These are phyloP conservation scores for Sebastes miniatus DNA, from an alignment of 2,797 vertebrate genomes.

Conservation along the genomic window DNA sequence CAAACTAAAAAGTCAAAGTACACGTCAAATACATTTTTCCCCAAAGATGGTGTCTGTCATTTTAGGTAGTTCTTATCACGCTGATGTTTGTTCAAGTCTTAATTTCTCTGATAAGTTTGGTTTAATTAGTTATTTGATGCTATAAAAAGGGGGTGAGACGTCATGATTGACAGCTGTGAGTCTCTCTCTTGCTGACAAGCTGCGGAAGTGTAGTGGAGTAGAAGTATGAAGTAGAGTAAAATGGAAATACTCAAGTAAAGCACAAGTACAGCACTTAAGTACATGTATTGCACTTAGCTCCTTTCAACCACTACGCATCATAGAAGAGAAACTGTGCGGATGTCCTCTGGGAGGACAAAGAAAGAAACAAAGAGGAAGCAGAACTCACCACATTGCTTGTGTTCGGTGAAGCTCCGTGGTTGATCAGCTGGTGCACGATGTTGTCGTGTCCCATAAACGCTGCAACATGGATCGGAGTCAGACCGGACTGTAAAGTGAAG, in stretches of 20 bases:
- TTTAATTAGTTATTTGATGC: too few relatives aligned
- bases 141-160: too few relatives aligned
- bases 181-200: too few relatives aligned
- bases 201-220: background rate
- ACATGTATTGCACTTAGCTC: background rate
- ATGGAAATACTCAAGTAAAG: background rate
- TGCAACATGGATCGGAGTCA: slow-evolving; percentile 98
- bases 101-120: too few relatives aligned
- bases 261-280: background rate
- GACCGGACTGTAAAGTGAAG: slow-evolving; percentile 85
- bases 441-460: slow-evolving; percentile 99
- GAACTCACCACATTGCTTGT: slow-evolving; percentile 86
- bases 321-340: background rate
- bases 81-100: too few relatives aligned
- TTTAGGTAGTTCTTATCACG: too few relatives aligned
- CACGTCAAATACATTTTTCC: too few relatives aligned
- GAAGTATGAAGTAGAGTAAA: background rate
- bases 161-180: too few relatives aligned
- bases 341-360: background rate
- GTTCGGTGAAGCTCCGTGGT: slow-evolving; percentile 94
- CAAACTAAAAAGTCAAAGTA: too few relatives aligned
- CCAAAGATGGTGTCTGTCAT: too few relatives aligned
- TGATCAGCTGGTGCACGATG: slow-evolving; percentile 96
- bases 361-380: background rate
- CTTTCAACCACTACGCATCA: background rate